A percentile compares a stretch with the other conserved stretches of the same genome.
These are phyloP conservation scores for Caenorhabditis inopinata DNA, from an alignment of 1,140 invertebrate genomes.

Conservation along the genomic window DNA sequence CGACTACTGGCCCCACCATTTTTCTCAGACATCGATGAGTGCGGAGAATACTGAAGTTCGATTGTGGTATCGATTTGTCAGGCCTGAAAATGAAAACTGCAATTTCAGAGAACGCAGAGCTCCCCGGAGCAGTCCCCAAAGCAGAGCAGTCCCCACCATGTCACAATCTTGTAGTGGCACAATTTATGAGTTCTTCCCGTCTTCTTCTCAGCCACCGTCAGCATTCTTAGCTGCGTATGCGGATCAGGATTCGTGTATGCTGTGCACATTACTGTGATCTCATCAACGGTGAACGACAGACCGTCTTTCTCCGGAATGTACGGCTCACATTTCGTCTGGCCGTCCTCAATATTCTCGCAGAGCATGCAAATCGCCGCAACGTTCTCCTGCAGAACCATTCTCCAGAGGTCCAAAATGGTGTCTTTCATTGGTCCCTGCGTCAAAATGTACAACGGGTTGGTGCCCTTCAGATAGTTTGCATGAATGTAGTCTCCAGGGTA, in stretches of 20 bases:
- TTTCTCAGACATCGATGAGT: not conserved
- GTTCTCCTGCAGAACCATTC: conserved; percentile 2
- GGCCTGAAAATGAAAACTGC: not conserved
- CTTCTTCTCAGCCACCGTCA: not conserved
- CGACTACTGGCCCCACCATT: not conserved
- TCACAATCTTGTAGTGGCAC: conserved; percentile 11
- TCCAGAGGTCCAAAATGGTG: not conserved
- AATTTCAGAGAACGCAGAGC: too few species aligned
- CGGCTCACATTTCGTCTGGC: not conserved
- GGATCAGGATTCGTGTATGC: not conserved
- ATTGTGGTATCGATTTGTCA: not conserved
- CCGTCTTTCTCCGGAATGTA: not conserved
- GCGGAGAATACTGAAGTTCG: not conserved
- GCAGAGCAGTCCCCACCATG: not conserved
- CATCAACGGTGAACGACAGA: not conserved
- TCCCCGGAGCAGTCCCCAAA: too few species aligned
- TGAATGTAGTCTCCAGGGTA: not conserved
- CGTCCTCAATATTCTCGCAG: not conserved
- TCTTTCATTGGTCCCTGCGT: not conserved
- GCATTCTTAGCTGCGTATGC: not conserved
- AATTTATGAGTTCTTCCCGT: not conserved
- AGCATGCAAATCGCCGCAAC: conserved; percentile 16
- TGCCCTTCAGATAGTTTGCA: not conserved
- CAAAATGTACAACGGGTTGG: not conserved
- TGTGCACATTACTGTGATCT: not conserved